Evolutionary conservation across 2,797 vertebrate genomes (phyloP).

Genomic region (Catharus ustulatus): DNA sequence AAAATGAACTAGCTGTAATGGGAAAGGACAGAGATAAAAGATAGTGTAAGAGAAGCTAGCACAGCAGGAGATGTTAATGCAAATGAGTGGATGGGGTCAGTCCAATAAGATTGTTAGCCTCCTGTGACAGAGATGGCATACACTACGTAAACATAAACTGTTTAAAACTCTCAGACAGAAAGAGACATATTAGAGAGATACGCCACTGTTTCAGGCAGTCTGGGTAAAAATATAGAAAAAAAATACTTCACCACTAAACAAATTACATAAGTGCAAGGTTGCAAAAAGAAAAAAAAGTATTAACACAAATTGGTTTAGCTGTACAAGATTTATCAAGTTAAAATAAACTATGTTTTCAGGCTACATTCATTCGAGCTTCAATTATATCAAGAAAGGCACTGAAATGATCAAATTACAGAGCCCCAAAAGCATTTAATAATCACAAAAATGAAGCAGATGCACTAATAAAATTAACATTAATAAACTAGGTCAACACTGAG

Average conservation of each 20-base stretch:
- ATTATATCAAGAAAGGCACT: slow-evolving; percentile 46
- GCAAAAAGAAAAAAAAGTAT: slow-evolving; percentile 20
- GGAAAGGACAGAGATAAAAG: not conserved
- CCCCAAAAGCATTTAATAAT: slow-evolving; percentile 68
- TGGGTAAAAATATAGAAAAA: not conserved
- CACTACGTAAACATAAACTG: not conserved
- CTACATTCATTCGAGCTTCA: slow-evolving; percentile 39
- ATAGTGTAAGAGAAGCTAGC: not conserved
- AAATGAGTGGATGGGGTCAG: slow-evolving; percentile 5
- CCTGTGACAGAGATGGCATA: not conserved
- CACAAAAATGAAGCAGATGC: slow-evolving; percentile 52
- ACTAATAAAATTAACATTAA: slow-evolving; percentile 66
- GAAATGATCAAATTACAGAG: slow-evolving; percentile 67
- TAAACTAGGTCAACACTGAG: slow-evolving; percentile 55
- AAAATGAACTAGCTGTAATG: not conserved
- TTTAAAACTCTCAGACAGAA: not conserved
- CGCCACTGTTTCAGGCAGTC: not conserved
- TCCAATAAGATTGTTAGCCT: not conserved
- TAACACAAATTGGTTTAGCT: slow-evolving; percentile 66
- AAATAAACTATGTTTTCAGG: slow-evolving; percentile 63
- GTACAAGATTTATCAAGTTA: slow-evolving; percentile 63
- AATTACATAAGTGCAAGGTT: slow-evolving; percentile 45
- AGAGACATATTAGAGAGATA: not conserved
- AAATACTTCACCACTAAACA: slow-evolving; percentile 3
- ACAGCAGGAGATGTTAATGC: not conserved